These are phyloP conservation scores for Chloroclysta siterata DNA, from an alignment of 2,888 invertebrate genomes.

Conservation along the genomic window DNA sequence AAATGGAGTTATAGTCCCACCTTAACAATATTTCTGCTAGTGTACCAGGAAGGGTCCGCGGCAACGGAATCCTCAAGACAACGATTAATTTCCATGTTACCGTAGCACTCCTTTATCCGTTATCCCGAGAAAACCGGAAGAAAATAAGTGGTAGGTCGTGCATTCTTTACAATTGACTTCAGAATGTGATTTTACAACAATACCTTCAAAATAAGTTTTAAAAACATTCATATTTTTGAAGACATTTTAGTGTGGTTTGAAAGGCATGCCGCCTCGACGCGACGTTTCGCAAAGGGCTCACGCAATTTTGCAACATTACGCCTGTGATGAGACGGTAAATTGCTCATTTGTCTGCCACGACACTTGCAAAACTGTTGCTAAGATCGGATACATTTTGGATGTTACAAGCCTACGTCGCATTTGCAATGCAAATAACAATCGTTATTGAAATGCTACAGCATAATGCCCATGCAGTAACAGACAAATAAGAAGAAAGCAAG, in stretches of 20 bases:
- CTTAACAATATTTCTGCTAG: slow-evolving; percentile 53
- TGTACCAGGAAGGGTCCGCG: slow-evolving; percentile 50
- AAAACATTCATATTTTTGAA: slow-evolving; percentile 19
- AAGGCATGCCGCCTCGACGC: slow-evolving; percentile 17
- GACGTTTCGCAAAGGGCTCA: slow-evolving; percentile 59
- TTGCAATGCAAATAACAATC: slow-evolving; percentile 31
- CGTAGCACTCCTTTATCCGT: slow-evolving; percentile 56
- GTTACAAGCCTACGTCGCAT: slow-evolving; percentile 32
- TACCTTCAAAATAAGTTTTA: slow-evolving; percentile 14
- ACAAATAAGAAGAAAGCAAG: slow-evolving; percentile 15
- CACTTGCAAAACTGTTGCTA: slow-evolving; percentile 62
- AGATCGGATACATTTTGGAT: slow-evolving; percentile 33
- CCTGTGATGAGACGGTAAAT: slow-evolving; percentile 74
- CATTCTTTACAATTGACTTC: slow-evolving; percentile 36
- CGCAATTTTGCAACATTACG: slow-evolving; percentile 70
- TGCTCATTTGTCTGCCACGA: slow-evolving; percentile 73
- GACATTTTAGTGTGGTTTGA: slow-evolving; percentile 30
- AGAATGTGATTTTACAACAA: slow-evolving; percentile 22
- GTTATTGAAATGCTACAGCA: slow-evolving; percentile 29
- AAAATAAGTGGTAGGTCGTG: slow-evolving; percentile 44
- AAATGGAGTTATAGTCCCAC: slow-evolving; percentile 46
- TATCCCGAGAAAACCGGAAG: slow-evolving; percentile 48
- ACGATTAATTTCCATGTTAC: slow-evolving; percentile 66
- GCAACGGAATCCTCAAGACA: slow-evolving; percentile 54
- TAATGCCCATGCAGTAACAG: slow-evolving; percentile 14